Conservation (phyloP, 2,888 invertebrate genomes). For the Sarcophaga variegata region DNA sequence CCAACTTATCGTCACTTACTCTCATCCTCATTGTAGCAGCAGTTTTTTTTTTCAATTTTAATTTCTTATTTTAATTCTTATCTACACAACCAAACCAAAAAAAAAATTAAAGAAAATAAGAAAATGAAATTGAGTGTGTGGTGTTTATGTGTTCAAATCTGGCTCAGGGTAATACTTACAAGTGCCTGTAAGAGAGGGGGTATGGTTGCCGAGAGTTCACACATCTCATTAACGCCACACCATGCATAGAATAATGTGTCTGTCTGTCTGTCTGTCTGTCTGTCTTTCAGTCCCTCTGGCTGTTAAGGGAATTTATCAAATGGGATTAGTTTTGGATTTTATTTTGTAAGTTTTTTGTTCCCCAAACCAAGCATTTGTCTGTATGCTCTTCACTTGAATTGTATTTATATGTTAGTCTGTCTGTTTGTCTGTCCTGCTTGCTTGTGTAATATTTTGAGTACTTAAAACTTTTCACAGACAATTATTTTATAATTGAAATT, state of each 20-base stretch:
- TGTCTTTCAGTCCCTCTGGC: not conserved
- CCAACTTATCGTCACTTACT: not conserved
- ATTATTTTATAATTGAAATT: conserved; percentile 64
- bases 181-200: not conserved
- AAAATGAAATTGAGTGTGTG: no score
- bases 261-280: conserved; percentile 27
- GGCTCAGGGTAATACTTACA: not conserved
- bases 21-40: not conserved
- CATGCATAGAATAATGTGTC: conserved; percentile 51
- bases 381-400: not conserved
- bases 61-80: not conserved
- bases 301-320: conserved; percentile 58
- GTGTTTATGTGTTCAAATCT: no score
- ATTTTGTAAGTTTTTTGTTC: conserved; percentile 32
- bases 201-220: conserved; percentile 49
- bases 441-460: conserved; percentile 14
- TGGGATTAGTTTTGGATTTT: conserved; percentile 60
- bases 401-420: not conserved
- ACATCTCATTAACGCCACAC: conserved; percentile 62
- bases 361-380: not conserved
- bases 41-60: not conserved
- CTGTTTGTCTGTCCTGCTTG: not conserved
- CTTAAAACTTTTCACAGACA: conserved; percentile 43
- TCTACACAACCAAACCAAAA: not conserved
- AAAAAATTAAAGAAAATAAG: no score